Evolutionary conservation across 2,888 invertebrate genomes (phyloP), one percentile per base, ranked within the genome.

Genomic region (Ligdia adustata): DNA sequence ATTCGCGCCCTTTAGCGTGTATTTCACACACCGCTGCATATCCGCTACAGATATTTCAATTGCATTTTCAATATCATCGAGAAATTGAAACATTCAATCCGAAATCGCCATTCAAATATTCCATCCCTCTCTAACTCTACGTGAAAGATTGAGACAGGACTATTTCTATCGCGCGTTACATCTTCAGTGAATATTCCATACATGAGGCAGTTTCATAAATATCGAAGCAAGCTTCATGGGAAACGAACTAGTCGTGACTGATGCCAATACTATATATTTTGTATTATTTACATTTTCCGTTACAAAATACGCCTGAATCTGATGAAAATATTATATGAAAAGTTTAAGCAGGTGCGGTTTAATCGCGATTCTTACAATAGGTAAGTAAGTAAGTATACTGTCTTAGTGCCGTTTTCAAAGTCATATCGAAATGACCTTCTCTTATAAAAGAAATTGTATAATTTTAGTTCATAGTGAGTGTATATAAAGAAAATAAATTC

Each of bases 181-280:
- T 27, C 18, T 38, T 33, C 32, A 15, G 45, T 56, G 52, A 53
- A 66, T 60, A 64, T 61, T 57, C 60, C 52, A 62, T 61, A 66
- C 62, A 57, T 64, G 67, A 56, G 44, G 52, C 56, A 55, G 53
- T 50, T 62, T 60, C 58, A 62, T 64, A 62, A 64, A 64, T 59
- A 55, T 57, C 58, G 53, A 45, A 55, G 51, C 9, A 14, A 34
- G 39, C 40, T 50, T 57, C 57, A 58, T 64, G 64, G 62, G 65
- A 67, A 62, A 61, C 29, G n/a, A 6, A 9, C 9, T 6, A 43
- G 41, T 55, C 43, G 55, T 55, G 55, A 61, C 52, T 35, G 55
- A 55, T 44, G 42, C 29, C 35, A 35, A 14, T 3, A 35, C 29
- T 16, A 35, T 40, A n/a, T n/a, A 47, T 47, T 31, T 40, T 40